Conservation (phyloP, 2,113 vertebrate species). For the Clinocottus analis region DNA sequence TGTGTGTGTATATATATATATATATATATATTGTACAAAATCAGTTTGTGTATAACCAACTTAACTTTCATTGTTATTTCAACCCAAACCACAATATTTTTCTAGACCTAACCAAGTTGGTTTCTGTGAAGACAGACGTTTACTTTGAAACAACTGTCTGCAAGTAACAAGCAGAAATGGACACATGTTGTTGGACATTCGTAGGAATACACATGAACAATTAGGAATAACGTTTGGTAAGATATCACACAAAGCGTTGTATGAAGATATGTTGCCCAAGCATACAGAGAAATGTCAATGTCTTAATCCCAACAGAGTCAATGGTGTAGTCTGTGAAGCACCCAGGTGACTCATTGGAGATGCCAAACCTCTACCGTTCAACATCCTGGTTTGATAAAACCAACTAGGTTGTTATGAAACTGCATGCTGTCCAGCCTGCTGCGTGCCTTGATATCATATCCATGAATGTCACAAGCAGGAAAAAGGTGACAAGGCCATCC, state of each 20-base stretch:
- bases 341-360: background rate
- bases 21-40: too few species aligned
- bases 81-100: too few species aligned
- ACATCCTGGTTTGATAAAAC: background rate
- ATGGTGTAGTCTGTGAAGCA: background rate
- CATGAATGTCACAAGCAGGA: slow-evolving; percentile 50
- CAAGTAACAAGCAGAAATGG: too few species aligned
- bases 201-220: too few species aligned
- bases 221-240: background rate
- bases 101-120: too few species aligned
- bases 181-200: too few species aligned
- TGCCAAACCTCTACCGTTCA: background rate
- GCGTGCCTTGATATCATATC: slow-evolving; percentile 18
- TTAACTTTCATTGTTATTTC: too few species aligned
- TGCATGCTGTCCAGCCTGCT: slow-evolving; percentile 26
- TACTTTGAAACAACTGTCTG: too few species aligned
- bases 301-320: background rate
- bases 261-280: background rate
- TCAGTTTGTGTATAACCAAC: too few species aligned
- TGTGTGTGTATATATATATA: too few species aligned
- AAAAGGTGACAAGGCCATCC: slow-evolving; percentile 29
- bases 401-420: slow-evolving; percentile 15
- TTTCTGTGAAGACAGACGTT: too few species aligned
- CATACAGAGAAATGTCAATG: background rate
- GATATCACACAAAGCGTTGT: background rate